These are phyloP conservation scores for Endomychus coccineus DNA, from an alignment of 2,888 invertebrate species.

Conservation along the genomic window DNA sequence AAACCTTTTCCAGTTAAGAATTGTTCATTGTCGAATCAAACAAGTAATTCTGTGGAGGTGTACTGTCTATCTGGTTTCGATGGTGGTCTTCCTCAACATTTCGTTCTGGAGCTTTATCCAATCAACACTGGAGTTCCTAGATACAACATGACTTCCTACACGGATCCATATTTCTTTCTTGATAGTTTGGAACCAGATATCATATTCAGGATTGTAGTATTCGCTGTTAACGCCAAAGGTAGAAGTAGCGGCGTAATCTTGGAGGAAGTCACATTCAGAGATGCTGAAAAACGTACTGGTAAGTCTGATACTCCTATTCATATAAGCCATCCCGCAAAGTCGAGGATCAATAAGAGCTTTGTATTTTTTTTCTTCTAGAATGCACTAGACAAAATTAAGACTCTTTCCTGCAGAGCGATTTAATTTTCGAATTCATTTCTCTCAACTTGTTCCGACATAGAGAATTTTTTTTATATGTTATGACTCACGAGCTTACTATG, in stretches of 20 bases:
- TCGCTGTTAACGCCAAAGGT: conserved; percentile 76
- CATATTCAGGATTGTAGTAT: conserved; percentile 68
- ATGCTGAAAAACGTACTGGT: conserved; percentile 74
- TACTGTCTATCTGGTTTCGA: conserved; percentile 79
- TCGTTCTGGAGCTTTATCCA: conserved; percentile 70
- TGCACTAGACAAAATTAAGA: too few species aligned
- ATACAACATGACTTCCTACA: conserved; percentile 56
- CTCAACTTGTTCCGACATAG: too few species aligned
- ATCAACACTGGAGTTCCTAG: conserved; percentile 42
- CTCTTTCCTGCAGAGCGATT: too few species aligned
- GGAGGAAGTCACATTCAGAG: conserved; percentile 70
- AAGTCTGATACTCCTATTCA: conserved; percentile 24
- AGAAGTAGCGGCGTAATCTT: conserved; percentile 63
- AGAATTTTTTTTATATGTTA: too few species aligned
- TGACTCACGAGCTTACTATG: too few species aligned
- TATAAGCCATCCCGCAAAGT: conserved; percentile 18
- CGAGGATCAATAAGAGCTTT: too few species aligned
- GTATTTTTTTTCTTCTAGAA: too few species aligned
- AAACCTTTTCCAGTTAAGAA: conserved; percentile 80
- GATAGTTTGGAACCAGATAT: conserved; percentile 74
- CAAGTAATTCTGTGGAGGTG: conserved; percentile 69
- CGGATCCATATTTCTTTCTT: conserved; percentile 68
- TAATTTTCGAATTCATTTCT: too few species aligned
- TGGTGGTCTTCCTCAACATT: conserved; percentile 81
- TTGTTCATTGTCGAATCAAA: conserved; percentile 79